Evolutionary conservation across 2,113 vertebrate genomes (phyloP), one percentile per base, ranked within the genome.

Genomic region (Podiceps cristatus): DNA sequence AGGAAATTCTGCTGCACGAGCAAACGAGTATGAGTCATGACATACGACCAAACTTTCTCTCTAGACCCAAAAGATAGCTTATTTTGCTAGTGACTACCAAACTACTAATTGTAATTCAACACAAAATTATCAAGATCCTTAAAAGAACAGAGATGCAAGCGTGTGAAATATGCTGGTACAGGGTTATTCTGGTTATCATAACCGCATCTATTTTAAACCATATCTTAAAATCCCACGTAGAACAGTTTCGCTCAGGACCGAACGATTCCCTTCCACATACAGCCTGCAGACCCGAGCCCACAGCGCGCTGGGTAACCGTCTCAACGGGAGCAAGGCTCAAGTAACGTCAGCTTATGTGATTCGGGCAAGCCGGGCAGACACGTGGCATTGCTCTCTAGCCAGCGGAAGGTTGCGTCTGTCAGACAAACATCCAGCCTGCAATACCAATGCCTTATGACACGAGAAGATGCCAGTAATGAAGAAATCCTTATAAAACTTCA

Each of bases 271-370:
- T 31, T 45, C 17, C 24, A 23, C 0, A 5, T 10, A 17, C 23
- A 78, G 49, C 45, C 69, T 29, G n/a, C 27, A 44, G 40, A 55
- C 14, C 37, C 3, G 17, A 53, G 44, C 33, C 68, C 33, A 23
- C 13, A 55, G 44, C 1, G 0, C 8, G 7, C 11, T 15, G 42
- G 11, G 16, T 16, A 64, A 29, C 29, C 4, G 10, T 9, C 71
- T n/a, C 45, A 29, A 18, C 16, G 22, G 2, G 1, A 82, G 64
- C 29, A 67, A 64, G 59, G 53, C 47, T 62, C 0, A 0, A 35
- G 49, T 13, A 62, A 13, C 22, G 6, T 40, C 11, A 0, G 40
- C n/a, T 27, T 27, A 2, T 7, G 1, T 0, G 10, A 56, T 29
- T 42, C 28, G 18, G 11, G 37, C 9, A 5, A 69, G 28, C 31